A percentile compares a stretch with the other conserved stretches of the same genome.
Evolutionary conservation across 1,140 invertebrate species (phyloP).

Genomic region (Venustaconcha ellipsiformis): DNA sequence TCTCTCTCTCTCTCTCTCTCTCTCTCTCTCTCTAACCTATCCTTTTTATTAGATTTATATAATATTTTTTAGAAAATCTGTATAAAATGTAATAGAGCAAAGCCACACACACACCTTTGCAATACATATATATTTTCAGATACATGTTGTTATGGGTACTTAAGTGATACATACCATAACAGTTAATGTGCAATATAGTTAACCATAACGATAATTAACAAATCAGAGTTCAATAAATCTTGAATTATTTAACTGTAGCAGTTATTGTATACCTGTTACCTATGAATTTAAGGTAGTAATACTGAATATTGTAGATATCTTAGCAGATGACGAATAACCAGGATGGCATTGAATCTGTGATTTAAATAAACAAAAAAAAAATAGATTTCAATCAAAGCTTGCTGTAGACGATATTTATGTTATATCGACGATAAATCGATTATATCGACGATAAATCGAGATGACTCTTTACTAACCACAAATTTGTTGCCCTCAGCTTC

Average conservation of each 20-base stretch:
- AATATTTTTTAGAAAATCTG: no score
- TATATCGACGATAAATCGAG: neutral
- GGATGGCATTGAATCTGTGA: neutral
- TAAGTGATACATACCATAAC: no score
- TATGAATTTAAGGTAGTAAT: neutral
- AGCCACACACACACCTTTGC: no score
- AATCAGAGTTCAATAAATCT: no score
- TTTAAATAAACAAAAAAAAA: neutral
- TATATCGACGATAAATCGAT: neutral
- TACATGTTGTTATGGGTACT: no score
- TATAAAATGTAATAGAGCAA: no score
- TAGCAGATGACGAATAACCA: neutral
- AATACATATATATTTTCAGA: no score
- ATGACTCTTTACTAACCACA: conserved; percentile 26
- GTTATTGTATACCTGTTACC: neutral
- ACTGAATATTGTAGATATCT: neutral
- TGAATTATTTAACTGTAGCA: neutral
- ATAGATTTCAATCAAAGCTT: neutral
- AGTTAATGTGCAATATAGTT: no score
- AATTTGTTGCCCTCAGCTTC: conserved; percentile 75
- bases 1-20: no score
- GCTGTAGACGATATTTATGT: neutral
- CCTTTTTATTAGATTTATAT: no score
- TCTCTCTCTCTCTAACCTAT: no score
- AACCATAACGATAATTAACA: no score